Conservation (phyloP, 2,797 vertebrate species). For the Poecilia gillii region DNA sequence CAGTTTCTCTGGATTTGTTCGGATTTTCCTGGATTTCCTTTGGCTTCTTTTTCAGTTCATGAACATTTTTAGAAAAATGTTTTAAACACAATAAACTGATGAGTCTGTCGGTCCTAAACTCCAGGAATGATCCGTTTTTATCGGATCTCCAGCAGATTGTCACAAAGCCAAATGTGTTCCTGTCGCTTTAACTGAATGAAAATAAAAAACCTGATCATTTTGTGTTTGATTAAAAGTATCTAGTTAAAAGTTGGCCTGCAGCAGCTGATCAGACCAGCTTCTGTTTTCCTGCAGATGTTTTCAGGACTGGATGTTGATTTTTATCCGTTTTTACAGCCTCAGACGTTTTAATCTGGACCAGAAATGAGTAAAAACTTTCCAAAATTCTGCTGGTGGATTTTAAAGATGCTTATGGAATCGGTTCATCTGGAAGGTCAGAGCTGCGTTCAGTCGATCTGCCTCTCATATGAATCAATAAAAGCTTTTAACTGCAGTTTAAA, state of each 20-base stretch:
- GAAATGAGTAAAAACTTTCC: neutral
- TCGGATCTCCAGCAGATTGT: neutral
- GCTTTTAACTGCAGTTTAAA: slow-evolving; percentile 30
- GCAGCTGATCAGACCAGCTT: neutral
- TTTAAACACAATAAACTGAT: neutral
- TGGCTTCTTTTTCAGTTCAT: neutral
- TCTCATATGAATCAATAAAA: slow-evolving; percentile 30
- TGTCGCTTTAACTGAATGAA: neutral
- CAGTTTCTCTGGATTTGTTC: neutral
- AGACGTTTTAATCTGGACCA: neutral
- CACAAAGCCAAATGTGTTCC: neutral
- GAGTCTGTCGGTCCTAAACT: neutral
- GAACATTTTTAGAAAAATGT: neutral
- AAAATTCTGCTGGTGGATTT: neutral
- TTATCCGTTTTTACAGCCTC: neutral
- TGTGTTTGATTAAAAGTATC: neutral
- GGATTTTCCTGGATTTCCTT: neutral
- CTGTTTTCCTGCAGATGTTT: neutral
- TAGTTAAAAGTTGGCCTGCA: neutral
- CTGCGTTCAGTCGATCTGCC: neutral
- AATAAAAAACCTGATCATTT: neutral
- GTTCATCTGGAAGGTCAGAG: neutral
- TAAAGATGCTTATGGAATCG: neutral
- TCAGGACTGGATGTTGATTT: neutral
- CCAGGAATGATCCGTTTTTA: neutral